A percentile compares a stretch with the other conserved stretches of the same genome.
phyloP scores from a whole-genome alignment of 2,113 vertebrate genomes.

The Nymphicus hollandicus region DNA sequence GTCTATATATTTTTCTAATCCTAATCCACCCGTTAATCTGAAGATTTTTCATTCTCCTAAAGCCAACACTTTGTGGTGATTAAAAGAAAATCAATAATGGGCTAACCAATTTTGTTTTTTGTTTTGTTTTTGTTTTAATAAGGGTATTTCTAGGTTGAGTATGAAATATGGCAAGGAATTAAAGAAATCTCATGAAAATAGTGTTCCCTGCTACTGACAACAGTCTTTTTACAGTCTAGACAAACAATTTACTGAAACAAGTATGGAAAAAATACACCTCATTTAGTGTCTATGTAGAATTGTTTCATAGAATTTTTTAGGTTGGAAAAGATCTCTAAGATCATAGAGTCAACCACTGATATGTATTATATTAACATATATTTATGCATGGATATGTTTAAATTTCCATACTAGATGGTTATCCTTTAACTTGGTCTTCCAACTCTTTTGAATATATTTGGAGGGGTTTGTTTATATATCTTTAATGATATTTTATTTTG shows the following conservation, averaged over 20 bases:
- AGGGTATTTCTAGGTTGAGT: conserved; percentile 43
- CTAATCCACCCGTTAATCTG: conserved; percentile 19
- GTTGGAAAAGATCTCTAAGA: not conserved
- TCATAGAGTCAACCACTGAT: not conserved
- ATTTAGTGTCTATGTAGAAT: not conserved
- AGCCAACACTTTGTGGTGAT: not conserved
- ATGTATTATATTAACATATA: not conserved
- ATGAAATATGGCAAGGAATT: conserved; percentile 55
- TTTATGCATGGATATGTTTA: not conserved
- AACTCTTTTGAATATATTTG: not conserved
- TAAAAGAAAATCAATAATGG: conserved; percentile 67
- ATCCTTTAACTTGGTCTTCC: not conserved
- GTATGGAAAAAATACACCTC: not conserved
- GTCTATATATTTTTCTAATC: conserved; percentile 44
- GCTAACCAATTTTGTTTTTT: conserved; percentile 45
- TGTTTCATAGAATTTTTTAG: not conserved
- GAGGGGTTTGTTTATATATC: not conserved
- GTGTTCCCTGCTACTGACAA: conserved; percentile 56
- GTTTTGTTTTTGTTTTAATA: conserved; percentile 10
- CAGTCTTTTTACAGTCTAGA: not conserved
- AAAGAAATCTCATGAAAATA: conserved; percentile 9
- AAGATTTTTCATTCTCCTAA: conserved; percentile 33
- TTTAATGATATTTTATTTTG: not conserved
- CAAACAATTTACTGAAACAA: not conserved
- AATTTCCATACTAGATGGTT: not conserved